Evolutionary conservation across 1,140 invertebrate species (phyloP).

Genomic region (Trichogramma pretiosum): DNA sequence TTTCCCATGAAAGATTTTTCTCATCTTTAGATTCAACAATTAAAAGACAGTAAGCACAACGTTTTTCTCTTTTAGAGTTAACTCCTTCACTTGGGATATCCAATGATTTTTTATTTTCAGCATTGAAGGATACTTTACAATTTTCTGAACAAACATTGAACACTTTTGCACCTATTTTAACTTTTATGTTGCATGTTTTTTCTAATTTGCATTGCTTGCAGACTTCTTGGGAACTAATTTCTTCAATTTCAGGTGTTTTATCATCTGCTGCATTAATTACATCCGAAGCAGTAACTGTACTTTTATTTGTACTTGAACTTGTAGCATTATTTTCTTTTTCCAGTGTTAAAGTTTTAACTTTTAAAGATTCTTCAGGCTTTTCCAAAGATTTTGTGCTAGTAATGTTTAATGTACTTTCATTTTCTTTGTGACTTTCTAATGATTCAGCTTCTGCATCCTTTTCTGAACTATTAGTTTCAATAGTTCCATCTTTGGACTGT

Average conservation of each 20-base stretch:
- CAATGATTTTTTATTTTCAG: constrained; percentile 34
- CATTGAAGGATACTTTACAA: constrained; percentile 34
- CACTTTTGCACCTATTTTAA: constrained; percentile 34
- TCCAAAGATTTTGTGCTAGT: neutral
- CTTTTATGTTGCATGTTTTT: constrained; percentile 33
- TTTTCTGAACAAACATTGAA: constrained; percentile 37
- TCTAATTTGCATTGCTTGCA: constrained; percentile 39
- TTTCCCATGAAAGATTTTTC: constrained; percentile 75
- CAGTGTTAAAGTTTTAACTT: constrained; percentile 9
- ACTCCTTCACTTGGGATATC: constrained; percentile 40
- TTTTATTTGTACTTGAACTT: neutral
- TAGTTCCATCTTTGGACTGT: constrained; percentile 23
- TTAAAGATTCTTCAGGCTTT: constrained; percentile 1
- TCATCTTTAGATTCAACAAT: constrained; percentile 46
- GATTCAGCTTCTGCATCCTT: constrained; percentile 1
- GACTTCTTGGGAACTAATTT: constrained; percentile 28
- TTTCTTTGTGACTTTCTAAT: constrained; percentile 7
- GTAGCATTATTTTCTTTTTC: too few relatives aligned
- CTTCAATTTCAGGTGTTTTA: constrained; percentile 35
- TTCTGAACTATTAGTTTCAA: constrained; percentile 12
- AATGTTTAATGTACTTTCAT: neutral
- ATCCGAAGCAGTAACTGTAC: constrained; percentile 20
- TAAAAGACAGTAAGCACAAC: constrained; percentile 40
- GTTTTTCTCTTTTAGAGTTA: constrained; percentile 41
- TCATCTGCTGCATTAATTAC: constrained; percentile 38